phyloP scores from a whole-genome alignment of 2,888 invertebrate species.

The Acanthosepion pharaonis region DNA sequence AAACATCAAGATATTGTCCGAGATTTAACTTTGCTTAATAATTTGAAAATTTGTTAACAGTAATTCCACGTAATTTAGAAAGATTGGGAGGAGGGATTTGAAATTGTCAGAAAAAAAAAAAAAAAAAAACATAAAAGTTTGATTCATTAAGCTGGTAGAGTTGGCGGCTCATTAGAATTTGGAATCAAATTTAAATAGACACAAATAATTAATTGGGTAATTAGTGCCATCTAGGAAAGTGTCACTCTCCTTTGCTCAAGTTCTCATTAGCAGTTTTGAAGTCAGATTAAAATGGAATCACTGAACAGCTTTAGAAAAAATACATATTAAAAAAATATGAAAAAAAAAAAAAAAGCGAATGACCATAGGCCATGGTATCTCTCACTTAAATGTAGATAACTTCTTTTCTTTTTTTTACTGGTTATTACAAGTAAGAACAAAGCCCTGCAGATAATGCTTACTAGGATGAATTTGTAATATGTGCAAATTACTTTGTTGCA shows the following conservation, averaged over 20 bases:
- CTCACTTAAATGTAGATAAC: background rate
- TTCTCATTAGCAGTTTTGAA: conserved; percentile 33
- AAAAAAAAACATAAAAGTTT: background rate
- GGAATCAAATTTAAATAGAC: conserved; percentile 33
- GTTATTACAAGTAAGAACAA: background rate
- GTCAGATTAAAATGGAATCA: conserved; percentile 22
- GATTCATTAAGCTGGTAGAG: conserved; percentile 1
- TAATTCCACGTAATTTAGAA: conserved; percentile 9
- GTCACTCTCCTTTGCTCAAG: background rate
- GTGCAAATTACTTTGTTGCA: background rate
- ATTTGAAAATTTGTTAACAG: conserved; percentile 10
- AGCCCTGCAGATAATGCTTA: background rate
- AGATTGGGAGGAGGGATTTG: conserved; percentile 3
- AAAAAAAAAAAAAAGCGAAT: background rate
- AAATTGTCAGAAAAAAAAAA: background rate
- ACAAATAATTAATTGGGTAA: conserved; percentile 33
- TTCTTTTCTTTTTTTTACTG: background rate
- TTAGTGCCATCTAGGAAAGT: background rate
- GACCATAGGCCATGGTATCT: background rate
- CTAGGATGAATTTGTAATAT: background rate
- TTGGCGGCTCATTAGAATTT: conserved; percentile 9
- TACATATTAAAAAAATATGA: background rate
- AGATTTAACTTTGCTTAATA: background rate
- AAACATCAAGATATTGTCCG: background rate
- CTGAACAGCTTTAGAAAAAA: background rate